These are phyloP conservation scores for Grammomys dolichurus DNA, from an alignment of 2,113 vertebrate genomes.

Conservation along the genomic window DNA sequence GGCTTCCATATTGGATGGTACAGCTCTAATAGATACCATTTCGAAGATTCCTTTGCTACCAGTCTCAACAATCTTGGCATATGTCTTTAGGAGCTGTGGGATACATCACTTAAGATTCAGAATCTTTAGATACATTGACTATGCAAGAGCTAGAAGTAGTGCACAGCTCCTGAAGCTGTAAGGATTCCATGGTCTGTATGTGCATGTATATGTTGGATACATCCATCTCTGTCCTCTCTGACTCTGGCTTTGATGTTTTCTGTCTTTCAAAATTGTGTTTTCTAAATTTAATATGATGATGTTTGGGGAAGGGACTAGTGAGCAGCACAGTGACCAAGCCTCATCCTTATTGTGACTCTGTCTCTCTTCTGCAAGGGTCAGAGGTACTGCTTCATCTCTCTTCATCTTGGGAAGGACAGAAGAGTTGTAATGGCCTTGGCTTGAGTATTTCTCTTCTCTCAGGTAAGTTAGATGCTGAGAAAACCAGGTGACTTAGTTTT, in stretches of 20 bases:
- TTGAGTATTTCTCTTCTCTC: background rate
- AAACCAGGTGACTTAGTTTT: background rate
- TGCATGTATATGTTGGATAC: background rate
- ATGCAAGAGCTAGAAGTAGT: background rate
- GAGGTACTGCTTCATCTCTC: background rate
- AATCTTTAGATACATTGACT: background rate
- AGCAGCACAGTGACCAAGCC: background rate
- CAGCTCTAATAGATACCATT: background rate
- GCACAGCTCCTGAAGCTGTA: background rate
- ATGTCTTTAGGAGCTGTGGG: background rate
- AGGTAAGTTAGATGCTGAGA: background rate
- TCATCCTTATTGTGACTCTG: background rate
- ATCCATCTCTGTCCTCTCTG: too few species aligned
- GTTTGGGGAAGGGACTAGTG: too few species aligned
- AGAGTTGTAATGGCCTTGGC: background rate
- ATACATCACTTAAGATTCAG: background rate
- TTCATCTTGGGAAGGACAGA: too few species aligned
- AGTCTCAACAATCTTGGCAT: background rate
- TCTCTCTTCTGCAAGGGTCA: background rate
- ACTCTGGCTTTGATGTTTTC: background rate
- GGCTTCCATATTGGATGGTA: background rate
- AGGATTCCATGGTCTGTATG: background rate
- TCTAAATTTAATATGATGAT: background rate
- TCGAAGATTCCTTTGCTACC: background rate
- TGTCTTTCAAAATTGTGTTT: background rate